Evolutionary conservation across 2,888 invertebrate species (phyloP).

Genomic region (Meteorus cinctellus): DNA sequence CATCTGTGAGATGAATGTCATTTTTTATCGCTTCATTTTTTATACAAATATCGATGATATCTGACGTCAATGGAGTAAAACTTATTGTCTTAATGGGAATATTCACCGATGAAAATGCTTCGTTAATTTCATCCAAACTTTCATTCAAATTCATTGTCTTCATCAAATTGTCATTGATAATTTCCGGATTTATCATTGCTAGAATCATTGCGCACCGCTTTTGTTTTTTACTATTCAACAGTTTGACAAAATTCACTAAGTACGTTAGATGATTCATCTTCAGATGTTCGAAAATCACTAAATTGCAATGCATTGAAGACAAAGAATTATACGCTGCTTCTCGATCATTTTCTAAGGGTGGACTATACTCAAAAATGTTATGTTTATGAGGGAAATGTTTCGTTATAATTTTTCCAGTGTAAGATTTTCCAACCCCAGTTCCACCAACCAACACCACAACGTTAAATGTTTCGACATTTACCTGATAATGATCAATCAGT

Average conservation of each 20-base stretch:
- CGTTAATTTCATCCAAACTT: conserved; percentile 51
- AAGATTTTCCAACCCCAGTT: conserved; percentile 69
- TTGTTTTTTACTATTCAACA: conserved; percentile 46
- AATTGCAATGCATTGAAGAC: conserved; percentile 59
- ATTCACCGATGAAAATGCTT: conserved; percentile 46
- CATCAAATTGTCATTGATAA: conserved; percentile 49
- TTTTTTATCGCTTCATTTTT: conserved; percentile 55
- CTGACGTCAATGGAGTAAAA: conserved; percentile 56
- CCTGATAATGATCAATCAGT: conserved; percentile 51
- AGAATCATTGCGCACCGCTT: conserved; percentile 58
- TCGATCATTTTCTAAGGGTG: conserved; percentile 51
- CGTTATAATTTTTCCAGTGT: conserved; percentile 62
- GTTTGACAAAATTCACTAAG: conserved; percentile 51
- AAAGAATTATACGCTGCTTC: conserved; percentile 48
- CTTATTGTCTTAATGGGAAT: conserved; percentile 53
- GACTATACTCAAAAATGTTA: conserved; percentile 56
- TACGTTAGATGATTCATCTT: conserved; percentile 54
- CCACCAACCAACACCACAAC: conserved; percentile 63
- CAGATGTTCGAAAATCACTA: conserved; percentile 67
- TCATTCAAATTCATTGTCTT: conserved; percentile 52
- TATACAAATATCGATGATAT: conserved; percentile 62
- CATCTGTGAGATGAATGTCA: conserved; percentile 53
- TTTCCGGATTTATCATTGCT: conserved; percentile 62
- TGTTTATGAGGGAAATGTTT: conserved; percentile 54
- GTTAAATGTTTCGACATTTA: conserved; percentile 54